Percentiles rank a stretch among this genome's conserved stretches.
Conservation (phyloP, 2,888 invertebrate genomes). For the Fragum fragum region DNA sequence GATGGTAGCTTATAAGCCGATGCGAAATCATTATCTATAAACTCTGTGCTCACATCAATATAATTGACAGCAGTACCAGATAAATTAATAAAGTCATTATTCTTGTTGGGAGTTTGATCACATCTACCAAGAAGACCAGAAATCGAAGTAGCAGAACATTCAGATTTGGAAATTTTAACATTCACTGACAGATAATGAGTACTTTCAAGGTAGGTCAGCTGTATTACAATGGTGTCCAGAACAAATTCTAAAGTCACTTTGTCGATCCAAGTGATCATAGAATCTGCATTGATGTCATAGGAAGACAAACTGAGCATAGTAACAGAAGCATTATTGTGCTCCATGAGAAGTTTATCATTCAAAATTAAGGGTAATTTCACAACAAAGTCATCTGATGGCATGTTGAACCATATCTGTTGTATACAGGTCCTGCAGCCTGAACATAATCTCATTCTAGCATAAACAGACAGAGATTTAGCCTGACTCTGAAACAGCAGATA, state of each 20-base stretch:
- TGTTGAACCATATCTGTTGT: conserved; percentile 69
- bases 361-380: conserved; percentile 58
- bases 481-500: conserved; percentile 53
- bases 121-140: conserved; percentile 76
- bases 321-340: conserved; percentile 51
- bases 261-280: conserved; percentile 43
- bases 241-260: conserved; percentile 56
- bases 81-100: conserved; percentile 72
- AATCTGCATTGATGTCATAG: conserved; percentile 38
- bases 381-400: conserved; percentile 58
- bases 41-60: conserved; percentile 40
- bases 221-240: conserved; percentile 23
- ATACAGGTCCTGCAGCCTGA: conserved; percentile 64
- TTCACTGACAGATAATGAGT: conserved; percentile 41
- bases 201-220: conserved; percentile 47
- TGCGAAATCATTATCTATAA: conserved; percentile 49
- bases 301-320: conserved; percentile 28
- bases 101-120: conserved; percentile 66
- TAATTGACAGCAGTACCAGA: conserved; percentile 35
- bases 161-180: conserved; percentile 29
- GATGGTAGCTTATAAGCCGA: conserved; percentile 25
- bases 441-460: conserved; percentile 68
- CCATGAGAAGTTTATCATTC: conserved; percentile 41
- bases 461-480: conserved; percentile 47
- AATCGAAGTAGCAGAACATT: conserved; percentile 35